These are phyloP conservation scores for Ceramica pisi DNA, from an alignment of 2,888 invertebrate species.

Conservation along the genomic window DNA sequence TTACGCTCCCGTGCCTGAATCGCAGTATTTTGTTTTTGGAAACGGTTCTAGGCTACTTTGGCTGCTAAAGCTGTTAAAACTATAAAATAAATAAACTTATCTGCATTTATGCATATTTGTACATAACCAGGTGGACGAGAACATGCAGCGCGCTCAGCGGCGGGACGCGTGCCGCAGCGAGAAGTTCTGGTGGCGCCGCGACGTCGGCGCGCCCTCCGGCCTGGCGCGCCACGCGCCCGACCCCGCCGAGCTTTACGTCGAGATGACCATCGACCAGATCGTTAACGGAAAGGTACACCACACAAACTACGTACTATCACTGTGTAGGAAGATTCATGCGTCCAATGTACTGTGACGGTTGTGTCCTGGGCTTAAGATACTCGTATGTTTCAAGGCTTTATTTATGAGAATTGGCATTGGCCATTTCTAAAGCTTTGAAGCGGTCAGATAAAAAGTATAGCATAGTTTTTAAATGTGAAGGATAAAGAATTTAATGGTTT, in stretches of 20 bases:
- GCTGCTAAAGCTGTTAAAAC: no score
- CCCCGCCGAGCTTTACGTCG: slow-evolving; percentile 89
- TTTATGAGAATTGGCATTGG: no score
- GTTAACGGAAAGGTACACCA: slow-evolving; percentile 96
- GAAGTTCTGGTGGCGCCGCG: slow-evolving; percentile 98
- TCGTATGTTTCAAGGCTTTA: no score
- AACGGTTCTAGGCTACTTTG: no score
- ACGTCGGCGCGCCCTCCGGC: slow-evolving; percentile 90
- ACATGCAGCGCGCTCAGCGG: slow-evolving; percentile 98
- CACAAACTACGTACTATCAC: not conserved
- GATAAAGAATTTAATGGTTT: no score
- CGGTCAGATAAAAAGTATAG: no score
- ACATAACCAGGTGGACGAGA: slow-evolving; percentile 95
- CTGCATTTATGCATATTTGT: not conserved
- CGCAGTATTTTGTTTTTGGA: no score
- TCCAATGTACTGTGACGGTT: no score
- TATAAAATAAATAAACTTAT: not conserved
- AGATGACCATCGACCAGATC: slow-evolving; percentile 98
- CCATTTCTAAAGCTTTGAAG: no score
- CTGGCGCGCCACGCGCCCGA: slow-evolving; percentile 78
- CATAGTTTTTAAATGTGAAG: no score
- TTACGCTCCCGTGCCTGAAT: no score
- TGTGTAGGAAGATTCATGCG: not conserved
- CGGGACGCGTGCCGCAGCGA: slow-evolving; percentile 95
- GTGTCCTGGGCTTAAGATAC: no score